Percentiles rank a stretch among this genome's conserved stretches.
Evolutionary conservation across 2,888 invertebrate species (phyloP).

Genomic region (Aromia moschata): DNA sequence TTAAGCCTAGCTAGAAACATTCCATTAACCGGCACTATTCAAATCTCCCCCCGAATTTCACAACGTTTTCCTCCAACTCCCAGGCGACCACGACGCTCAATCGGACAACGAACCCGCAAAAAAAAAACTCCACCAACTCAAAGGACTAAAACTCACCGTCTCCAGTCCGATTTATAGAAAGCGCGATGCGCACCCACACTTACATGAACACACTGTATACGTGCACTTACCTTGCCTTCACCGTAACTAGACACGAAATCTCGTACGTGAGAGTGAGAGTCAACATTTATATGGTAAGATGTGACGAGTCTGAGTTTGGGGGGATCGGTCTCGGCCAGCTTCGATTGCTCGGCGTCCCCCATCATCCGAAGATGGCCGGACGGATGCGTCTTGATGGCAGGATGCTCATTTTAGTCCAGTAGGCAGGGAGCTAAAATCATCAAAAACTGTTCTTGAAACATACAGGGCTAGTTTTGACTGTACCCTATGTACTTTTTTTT

Average conservation of each 20-base stretch:
- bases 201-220: conserved; percentile 38
- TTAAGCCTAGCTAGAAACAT: no score
- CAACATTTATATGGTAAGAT: conserved; percentile 44
- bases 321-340: conserved; percentile 33
- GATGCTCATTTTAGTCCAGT: not conserved
- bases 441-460: no score
- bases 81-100: conserved; percentile 13
- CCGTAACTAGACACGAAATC: conserved; percentile 48
- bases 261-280: conserved; percentile 45
- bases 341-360: conserved; percentile 18
- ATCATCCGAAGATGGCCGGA: not conserved
- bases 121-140: not conserved
- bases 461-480: not conserved
- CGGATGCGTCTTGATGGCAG: not conserved
- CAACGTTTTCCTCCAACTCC: conserved; percentile 3
- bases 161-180: conserved; percentile 42
- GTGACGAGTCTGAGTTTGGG: conserved; percentile 31
- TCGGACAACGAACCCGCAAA: conserved; percentile 24
- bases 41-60: not conserved
- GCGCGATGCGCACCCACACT: conserved; percentile 47
- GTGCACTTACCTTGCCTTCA: conserved; percentile 45
- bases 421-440: not conserved
- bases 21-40: no score
- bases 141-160: conserved; percentile 37
- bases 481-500: no score